Evolutionary conservation across 2,113 vertebrate genomes (phyloP), one percentile per base, ranked within the genome.

Genomic region (Excalfactoria chinensis): DNA sequence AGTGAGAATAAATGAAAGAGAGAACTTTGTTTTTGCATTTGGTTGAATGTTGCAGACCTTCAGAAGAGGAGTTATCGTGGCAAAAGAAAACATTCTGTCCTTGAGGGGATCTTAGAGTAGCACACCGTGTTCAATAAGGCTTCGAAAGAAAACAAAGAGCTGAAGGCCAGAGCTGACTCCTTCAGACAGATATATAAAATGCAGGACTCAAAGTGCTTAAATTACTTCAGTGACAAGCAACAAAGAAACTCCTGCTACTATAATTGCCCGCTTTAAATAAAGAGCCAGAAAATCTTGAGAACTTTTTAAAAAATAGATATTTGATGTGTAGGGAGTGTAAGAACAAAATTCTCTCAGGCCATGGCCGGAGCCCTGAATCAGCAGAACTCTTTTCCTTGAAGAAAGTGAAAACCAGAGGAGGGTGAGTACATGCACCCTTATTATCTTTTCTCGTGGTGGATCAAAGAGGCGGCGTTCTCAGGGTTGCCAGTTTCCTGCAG

Each of bases 71-170:
- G 69, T 93, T 91, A 91, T 56, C 37, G 56, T 46, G 88, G 86
- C 75, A 77, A 89, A 93, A 95, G 81, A 67, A 93, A 93, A 74
- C 0, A 1, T 84, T 62, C 46, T 89, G 88, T 95, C 89, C 96
- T 95, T 96, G 91, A 89, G 88, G 69, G 51, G 82, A 86, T 60
- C 1, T 0, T 48, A 62, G 79, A 80, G 85, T 37, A 96, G 78
- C 58, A 62, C 75, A 86, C 11, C 64, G 81, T 0, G 1, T 86
- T 93, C 89, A 91, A 11, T 84, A 35, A 74, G 60, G 90, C 86
- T 95, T 93, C 93, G 85, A 96, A 96, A 93, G 79, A 77, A 95
- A 96, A 96, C 93, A 96, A 91, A 95, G 91, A 80, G 87, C 83
- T 93, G 89, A 88, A 95, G 89, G 79, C 85, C 89, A 95, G 76